phyloP scores from a whole-genome alignment of 2,113 vertebrate genomes.

The Hippotragus niger region DNA sequence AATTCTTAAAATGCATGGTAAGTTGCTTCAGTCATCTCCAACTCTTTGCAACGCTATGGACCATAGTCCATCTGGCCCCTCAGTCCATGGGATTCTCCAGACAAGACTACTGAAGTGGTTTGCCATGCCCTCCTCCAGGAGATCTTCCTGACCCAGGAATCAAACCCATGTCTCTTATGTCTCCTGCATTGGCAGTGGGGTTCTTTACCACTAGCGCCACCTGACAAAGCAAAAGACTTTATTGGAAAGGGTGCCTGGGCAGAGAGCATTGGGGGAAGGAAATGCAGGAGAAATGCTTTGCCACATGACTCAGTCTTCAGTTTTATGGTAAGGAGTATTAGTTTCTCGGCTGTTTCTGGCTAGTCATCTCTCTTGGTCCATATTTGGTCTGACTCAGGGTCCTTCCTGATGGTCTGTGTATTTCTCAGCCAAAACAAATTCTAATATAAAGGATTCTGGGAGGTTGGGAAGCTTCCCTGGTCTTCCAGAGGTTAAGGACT shows the following conservation, averaged over 20 bases:
- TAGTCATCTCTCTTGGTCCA: neutral
- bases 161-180: neutral
- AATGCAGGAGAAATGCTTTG: neutral
- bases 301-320: neutral
- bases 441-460: neutral
- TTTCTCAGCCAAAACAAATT: neutral
- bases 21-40: neutral
- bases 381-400: neutral
- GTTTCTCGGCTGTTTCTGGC: neutral
- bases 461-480: neutral
- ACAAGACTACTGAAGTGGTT: neutral
- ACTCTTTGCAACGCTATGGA: neutral
- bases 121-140: neutral
- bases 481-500: neutral
- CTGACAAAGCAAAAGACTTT: neutral
- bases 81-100: neutral
- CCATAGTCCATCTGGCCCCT: neutral
- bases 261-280: neutral
- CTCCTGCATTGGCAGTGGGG: neutral
- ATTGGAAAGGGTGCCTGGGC: neutral
- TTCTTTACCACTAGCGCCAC: neutral
- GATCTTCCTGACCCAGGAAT: neutral
- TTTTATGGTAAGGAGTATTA: neutral
- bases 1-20: neutral
- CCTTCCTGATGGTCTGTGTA: neutral